Conservation (phyloP, 1,140 invertebrate species). For the Pygmarrhopalites habei region DNA sequence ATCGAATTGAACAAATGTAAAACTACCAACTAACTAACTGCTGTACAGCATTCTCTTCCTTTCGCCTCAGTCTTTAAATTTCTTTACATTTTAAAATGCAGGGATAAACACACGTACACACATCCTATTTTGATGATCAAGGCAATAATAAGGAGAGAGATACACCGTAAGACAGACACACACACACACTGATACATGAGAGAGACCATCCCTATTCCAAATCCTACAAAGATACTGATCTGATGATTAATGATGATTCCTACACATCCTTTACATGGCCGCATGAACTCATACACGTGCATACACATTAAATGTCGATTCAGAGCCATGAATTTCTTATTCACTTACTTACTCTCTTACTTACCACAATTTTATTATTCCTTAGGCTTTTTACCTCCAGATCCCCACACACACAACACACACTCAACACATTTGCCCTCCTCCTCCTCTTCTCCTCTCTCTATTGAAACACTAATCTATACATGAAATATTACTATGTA, state of each 20-base stretch:
- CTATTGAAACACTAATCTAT: not conserved
- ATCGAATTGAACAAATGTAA: not conserved
- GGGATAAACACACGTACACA: not conserved
- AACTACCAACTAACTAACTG: not conserved
- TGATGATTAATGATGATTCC: slow-evolving; percentile 20
- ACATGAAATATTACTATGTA: too few relatives aligned
- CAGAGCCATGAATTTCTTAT: slow-evolving; percentile 15
- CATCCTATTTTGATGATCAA: slow-evolving; percentile 16
- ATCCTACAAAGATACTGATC: slow-evolving; percentile 18
- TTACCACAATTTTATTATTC: not conserved
- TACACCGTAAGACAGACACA: not conserved
- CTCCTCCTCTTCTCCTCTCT: too few relatives aligned
- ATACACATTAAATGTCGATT: slow-evolving; percentile 10
- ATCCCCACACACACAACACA: not conserved
- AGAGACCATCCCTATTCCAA: slow-evolving; percentile 17
- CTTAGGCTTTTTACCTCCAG: not conserved
- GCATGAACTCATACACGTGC: slow-evolving; percentile 8
- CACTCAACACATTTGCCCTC: not conserved
- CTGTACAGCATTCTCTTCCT: not conserved
- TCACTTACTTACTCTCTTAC: slow-evolving; percentile 6
- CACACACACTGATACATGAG: not conserved
- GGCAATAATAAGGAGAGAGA: slow-evolving; percentile 1
- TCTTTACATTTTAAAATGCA: not conserved
- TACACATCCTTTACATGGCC: slow-evolving; percentile 11
- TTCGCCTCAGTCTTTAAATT: not conserved